phyloP scores from a whole-genome alignment of 2,888 invertebrate species.

The Dugesia japonica region DNA sequence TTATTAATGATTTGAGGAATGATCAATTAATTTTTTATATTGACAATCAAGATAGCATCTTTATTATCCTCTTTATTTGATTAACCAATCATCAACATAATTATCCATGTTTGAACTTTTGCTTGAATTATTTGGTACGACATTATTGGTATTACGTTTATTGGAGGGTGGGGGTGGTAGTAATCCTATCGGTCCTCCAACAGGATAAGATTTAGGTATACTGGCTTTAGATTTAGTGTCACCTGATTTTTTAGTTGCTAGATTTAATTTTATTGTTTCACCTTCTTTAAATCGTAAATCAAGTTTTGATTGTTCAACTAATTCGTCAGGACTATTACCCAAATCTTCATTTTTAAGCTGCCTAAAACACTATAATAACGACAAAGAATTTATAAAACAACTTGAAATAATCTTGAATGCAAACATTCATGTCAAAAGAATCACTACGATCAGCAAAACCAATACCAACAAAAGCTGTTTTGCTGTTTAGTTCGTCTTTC shows the following conservation, averaged over 20 bases:
- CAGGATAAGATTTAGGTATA: not conserved
- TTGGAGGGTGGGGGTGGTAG: constrained; percentile 28
- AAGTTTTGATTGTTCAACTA: constrained; percentile 53
- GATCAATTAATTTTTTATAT: no score
- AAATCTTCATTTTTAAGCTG: not conserved
- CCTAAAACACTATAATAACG: not conserved
- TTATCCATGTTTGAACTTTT: no score
- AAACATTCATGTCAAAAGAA: constrained; percentile 93
- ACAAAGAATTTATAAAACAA: constrained; percentile 40
- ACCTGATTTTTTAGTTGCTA: constrained; percentile 49
- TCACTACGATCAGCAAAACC: constrained; percentile 94
- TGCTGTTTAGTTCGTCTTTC: constrained; percentile 69
- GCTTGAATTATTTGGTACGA: no score
- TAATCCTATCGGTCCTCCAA: not conserved
- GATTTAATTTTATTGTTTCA: constrained; percentile 95
- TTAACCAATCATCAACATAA: no score
- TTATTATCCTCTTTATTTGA: no score
- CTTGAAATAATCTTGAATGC: constrained; percentile 92
- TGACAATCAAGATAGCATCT: no score
- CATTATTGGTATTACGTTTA: no score
- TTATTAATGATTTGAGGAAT: no score
- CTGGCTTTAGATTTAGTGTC: constrained; percentile 41
- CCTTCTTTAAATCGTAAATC: constrained; percentile 96
- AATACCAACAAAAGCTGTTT: constrained; percentile 75
- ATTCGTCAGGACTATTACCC: not conserved